phyloP scores from a whole-genome alignment of 2,888 invertebrate species.

The Hartigia nigra region DNA sequence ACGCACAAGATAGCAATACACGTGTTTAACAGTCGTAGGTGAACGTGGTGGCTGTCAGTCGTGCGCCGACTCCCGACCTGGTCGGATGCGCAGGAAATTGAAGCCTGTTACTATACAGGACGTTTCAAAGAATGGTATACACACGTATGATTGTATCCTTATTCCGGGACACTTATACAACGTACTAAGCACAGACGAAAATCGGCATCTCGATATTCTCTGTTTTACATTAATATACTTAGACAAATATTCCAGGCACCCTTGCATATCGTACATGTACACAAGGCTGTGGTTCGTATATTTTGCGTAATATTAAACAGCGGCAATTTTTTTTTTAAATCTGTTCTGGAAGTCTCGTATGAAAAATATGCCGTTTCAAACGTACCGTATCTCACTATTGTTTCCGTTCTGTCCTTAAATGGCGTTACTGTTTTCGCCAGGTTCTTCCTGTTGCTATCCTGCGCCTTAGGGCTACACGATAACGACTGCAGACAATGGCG shows the following conservation, averaged over 20 bases:
- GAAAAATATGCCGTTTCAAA: background rate
- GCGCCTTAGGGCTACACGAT: background rate
- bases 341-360: background rate
- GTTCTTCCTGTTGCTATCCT: background rate
- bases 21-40: background rate
- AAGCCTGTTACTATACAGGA: background rate
- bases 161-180: background rate
- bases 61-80: background rate
- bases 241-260: background rate
- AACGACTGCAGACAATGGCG: background rate
- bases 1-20: background rate
- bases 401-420: no score
- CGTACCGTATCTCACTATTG: background rate
- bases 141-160: background rate
- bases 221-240: conserved; percentile 42
- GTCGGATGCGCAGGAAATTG: background rate
- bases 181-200: conserved; percentile 55
- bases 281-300: background rate
- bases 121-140: background rate
- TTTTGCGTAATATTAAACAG: background rate
- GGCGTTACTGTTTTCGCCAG: background rate
- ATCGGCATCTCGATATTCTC: conserved; percentile 59
- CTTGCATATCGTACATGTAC: background rate
- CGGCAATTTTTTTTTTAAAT: no score
- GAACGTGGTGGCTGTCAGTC: background rate